These are phyloP conservation scores for Tuberolachnus salignus DNA, from an alignment of 2,888 invertebrate species.

Conservation along the genomic window DNA sequence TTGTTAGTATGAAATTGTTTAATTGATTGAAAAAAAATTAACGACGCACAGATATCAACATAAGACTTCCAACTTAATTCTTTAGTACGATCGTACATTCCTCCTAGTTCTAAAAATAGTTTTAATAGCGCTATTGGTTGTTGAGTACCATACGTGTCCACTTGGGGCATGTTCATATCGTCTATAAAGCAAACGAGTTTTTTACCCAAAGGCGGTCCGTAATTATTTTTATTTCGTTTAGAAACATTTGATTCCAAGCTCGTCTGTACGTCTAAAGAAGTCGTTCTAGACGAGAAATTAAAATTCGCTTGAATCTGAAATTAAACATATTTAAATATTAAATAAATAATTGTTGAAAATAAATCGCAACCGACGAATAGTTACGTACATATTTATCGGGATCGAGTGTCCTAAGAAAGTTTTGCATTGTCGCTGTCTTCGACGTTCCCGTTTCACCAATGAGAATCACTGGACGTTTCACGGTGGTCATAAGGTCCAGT, in stretches of 20 bases:
- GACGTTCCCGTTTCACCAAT: conserved; percentile 93
- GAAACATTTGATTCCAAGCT: conserved; percentile 87
- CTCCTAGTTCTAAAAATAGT: conserved; percentile 84
- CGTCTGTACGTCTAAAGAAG: conserved; percentile 86
- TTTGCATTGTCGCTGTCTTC: conserved; percentile 86
- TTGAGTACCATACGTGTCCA: conserved; percentile 88
- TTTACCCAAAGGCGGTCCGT: conserved; percentile 85
- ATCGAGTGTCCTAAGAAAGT: conserved; percentile 77
- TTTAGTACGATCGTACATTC: conserved; percentile 87
- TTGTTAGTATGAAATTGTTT: background rate
- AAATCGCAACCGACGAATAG: background rate
- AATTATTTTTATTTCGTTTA: conserved; percentile 87
- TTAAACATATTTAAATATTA: conserved; percentile 8
- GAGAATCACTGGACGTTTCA: conserved; percentile 78
- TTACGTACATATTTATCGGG: conserved; percentile 72
- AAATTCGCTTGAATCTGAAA: conserved; percentile 76
- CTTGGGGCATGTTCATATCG: conserved; percentile 93
- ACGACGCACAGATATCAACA: conserved; percentile 72
- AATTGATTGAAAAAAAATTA: background rate
- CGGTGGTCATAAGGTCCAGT: conserved; percentile 77
- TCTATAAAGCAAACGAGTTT: conserved; percentile 88
- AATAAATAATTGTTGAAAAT: background rate
- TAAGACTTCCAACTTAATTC: conserved; percentile 89
- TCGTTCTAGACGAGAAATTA: conserved; percentile 90
- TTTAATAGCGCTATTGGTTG: conserved; percentile 93